phyloP scores from a whole-genome alignment of 2,888 invertebrate genomes.

The Gnatocerus cornutus region DNA sequence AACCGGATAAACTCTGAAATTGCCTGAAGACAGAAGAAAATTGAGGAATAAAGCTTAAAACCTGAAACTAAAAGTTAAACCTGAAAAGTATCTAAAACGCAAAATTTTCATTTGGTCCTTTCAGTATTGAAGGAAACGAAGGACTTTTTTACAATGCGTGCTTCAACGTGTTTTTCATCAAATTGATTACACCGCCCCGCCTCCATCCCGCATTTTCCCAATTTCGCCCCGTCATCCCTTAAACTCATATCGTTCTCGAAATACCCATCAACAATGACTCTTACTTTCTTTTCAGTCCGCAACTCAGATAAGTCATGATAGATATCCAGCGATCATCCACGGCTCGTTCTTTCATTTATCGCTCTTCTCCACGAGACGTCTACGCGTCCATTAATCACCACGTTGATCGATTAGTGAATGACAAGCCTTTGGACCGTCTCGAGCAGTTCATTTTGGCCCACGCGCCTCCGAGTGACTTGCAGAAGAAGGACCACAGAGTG shows the following conservation, averaged over 20 bases:
- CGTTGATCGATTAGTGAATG: conserved; percentile 51
- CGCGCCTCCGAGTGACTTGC: conserved; percentile 59
- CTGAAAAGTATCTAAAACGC: no score
- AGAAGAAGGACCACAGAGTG: conserved; percentile 48
- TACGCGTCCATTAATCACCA: conserved; percentile 50
- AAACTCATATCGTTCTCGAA: conserved; percentile 32
- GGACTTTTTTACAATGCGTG: neutral
- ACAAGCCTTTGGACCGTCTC: conserved; percentile 8
- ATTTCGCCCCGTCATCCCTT: conserved; percentile 37
- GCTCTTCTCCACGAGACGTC: conserved; percentile 47
- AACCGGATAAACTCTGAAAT: no score
- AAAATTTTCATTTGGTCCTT: no score
- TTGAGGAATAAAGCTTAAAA: no score
- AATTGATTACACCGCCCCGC: no score
- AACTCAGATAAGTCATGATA: conserved; percentile 46
- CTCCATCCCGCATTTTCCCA: neutral
- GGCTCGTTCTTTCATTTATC: conserved; percentile 43
- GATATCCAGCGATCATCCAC: conserved; percentile 43
- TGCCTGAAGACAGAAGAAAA: no score
- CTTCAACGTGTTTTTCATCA: no score
- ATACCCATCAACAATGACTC: conserved; percentile 50
- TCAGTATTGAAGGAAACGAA: no score
- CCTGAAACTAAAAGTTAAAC: no score
- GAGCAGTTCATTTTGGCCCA: conserved; percentile 52
- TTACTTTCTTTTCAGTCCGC: conserved; percentile 47